Conservation (phyloP, 2,888 invertebrate species). For the Agrotis ipsilon region DNA sequence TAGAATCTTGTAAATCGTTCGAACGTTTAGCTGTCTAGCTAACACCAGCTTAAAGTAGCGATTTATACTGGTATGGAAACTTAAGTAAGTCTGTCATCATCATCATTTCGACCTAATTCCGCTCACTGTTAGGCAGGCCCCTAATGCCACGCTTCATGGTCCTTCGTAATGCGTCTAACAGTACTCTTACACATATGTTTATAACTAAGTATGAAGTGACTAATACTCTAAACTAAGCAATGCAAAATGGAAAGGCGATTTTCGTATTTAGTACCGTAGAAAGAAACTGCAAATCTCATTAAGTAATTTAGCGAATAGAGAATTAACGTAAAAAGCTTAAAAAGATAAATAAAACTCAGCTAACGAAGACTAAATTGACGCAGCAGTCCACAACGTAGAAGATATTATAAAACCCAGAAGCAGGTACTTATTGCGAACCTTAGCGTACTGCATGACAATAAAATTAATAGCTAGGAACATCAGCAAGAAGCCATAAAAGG, state of each 20-base stretch:
- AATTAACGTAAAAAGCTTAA: not conserved
- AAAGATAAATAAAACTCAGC: not conserved
- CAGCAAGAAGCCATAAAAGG: constrained; percentile 20
- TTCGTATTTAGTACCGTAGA: constrained; percentile 2
- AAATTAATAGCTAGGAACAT: constrained; percentile 18
- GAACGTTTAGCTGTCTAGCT: constrained; percentile 16
- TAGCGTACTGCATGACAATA: not conserved
- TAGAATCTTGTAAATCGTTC: constrained; percentile 12
- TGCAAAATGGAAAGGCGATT: constrained; percentile 19
- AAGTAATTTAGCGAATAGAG: not conserved
- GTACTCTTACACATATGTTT: constrained; percentile 44
- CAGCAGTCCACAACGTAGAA: too few relatives aligned
- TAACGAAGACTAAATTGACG: too few relatives aligned
- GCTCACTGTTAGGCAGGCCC: constrained; percentile 54
- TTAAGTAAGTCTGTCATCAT: constrained; percentile 60
- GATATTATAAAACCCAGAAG: too few relatives aligned
- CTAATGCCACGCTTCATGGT: constrained; percentile 62
- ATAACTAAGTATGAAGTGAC: constrained; percentile 20
- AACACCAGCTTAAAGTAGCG: constrained; percentile 23
- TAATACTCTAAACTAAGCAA: constrained; percentile 7
- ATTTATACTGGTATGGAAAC: constrained; percentile 34
- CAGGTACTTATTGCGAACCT: too few relatives aligned
- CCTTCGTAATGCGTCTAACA: constrained; percentile 60
- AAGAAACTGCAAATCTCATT: constrained; percentile 4
- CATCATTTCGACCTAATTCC: constrained; percentile 63